Evolutionary conservation across 1,140 invertebrate species (phyloP).

Genomic region (Helicoverpa zea): DNA sequence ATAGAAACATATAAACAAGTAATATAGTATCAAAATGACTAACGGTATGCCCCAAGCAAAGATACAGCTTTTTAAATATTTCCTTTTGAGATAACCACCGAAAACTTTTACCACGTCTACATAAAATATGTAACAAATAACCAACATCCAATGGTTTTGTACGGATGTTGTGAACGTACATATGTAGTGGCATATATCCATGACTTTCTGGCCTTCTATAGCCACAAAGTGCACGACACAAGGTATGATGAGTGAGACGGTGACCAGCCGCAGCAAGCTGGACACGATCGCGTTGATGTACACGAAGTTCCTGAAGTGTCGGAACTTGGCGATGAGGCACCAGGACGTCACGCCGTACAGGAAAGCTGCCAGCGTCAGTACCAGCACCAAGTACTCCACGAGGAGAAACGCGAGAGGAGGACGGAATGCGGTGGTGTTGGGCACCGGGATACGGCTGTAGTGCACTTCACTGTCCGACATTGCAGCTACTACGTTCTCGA

Average conservation of each 20-base stretch:
- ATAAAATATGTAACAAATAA: slow-evolving; percentile 29
- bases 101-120: slow-evolving; percentile 28
- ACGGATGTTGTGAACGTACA: neutral
- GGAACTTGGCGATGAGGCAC: slow-evolving; percentile 16
- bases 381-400: slow-evolving; percentile 15
- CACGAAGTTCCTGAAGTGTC: slow-evolving; percentile 30
- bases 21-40: neutral
- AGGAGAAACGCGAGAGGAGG: neutral
- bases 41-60: slow-evolving; percentile 32
- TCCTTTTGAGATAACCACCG: slow-evolving; percentile 15
- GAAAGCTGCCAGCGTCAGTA: neutral
- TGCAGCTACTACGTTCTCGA: too few relatives aligned
- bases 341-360: slow-evolving; percentile 3
- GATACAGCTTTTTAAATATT: slow-evolving; percentile 13
- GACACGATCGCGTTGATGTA: slow-evolving; percentile 15
- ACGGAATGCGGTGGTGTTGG: neutral
- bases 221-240: neutral
- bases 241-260: slow-evolving; percentile 21
- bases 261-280: neutral
- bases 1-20: neutral
- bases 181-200: slow-evolving; percentile 7
- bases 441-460: neutral
- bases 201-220: neutral
- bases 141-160: slow-evolving; percentile 21
- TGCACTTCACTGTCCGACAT: slow-evolving; percentile 12